phyloP scores from a whole-genome alignment of 2,113 vertebrate genomes.

The Syngnathoides biaculeatus region DNA sequence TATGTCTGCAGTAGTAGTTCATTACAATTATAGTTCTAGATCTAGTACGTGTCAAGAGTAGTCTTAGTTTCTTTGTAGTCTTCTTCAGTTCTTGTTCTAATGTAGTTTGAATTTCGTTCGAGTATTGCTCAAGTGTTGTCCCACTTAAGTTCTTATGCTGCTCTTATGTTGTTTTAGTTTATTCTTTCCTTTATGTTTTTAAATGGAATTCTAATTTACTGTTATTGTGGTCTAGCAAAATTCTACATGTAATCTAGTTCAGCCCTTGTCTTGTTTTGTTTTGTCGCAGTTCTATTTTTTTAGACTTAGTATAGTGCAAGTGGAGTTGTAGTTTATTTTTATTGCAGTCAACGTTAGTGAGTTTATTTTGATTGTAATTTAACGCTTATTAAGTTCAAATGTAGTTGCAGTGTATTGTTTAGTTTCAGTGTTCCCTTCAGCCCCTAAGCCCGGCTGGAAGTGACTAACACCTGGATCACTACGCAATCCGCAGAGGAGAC shows the following conservation, averaged over 20 bases:
- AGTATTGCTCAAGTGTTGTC: not conserved
- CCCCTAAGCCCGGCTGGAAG: slow-evolving; percentile 24
- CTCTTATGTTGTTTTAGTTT: too few species aligned
- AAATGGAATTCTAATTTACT: too few species aligned
- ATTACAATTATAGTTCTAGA: not conserved
- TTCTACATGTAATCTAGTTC: too few species aligned
- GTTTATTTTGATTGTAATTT: too few species aligned
- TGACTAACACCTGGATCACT: slow-evolving; percentile 37
- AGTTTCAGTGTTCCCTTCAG: not conserved
- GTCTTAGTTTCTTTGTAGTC: not conserved
- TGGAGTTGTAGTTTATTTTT: too few species aligned
- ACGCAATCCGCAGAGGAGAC: slow-evolving; percentile 10
- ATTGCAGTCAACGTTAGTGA: too few species aligned
- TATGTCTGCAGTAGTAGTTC: not conserved
- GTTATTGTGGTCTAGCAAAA: too few species aligned
- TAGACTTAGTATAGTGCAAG: too few species aligned
- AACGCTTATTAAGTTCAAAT: not conserved
- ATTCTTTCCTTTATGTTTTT: too few species aligned
- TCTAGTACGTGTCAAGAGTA: not conserved
- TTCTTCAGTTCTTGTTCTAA: too few species aligned
- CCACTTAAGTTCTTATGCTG: too few species aligned
- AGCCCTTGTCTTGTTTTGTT: not conserved
- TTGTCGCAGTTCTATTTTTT: not conserved
- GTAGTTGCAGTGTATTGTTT: not conserved
- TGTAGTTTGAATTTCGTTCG: not conserved